A percentile compares a stretch with the other conserved stretches of the same genome.
phyloP scores from a whole-genome alignment of 2,797 vertebrate genomes.

The Poliocrania exsul region DNA sequence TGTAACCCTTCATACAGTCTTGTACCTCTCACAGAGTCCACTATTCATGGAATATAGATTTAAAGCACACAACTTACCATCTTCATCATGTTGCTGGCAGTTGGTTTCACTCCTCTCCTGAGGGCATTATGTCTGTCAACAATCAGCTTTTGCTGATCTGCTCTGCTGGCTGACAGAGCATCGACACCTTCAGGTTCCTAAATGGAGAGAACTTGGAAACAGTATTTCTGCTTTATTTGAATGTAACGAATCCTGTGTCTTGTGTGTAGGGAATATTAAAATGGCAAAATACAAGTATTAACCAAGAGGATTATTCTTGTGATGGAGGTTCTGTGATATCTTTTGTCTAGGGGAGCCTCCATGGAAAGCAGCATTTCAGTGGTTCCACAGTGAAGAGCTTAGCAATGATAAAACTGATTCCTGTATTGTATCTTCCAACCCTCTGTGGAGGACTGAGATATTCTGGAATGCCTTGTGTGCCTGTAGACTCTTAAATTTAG shows the following conservation, averaged over 20 bases:
- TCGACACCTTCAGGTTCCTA: neutral
- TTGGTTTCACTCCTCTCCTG: slow-evolving; percentile 57
- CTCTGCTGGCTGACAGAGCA: neutral
- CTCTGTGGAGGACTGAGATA: neutral
- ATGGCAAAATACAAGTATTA: neutral
- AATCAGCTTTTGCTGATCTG: slow-evolving; percentile 52
- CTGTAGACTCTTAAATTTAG: neutral
- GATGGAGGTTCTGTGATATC: neutral
- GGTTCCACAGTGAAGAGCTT: neutral
- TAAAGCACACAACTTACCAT: slow-evolving; percentile 57
- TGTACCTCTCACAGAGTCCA: neutral
- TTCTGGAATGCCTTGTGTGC: neutral
- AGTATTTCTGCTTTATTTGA: neutral
- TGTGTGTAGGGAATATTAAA: neutral
- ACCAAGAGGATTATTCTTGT: neutral
- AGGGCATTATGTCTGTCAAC: slow-evolving; percentile 58
- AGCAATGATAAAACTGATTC: neutral
- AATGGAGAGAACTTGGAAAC: neutral
- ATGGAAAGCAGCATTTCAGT: neutral
- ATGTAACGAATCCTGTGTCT: neutral
- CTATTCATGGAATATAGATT: neutral
- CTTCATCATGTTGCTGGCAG: slow-evolving; percentile 70
- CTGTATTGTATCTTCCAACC: rapidly evolving
- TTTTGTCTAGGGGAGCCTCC: neutral
- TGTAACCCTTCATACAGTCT: neutral